A percentile compares a stretch with the other conserved stretches of the same genome.
Conservation (phyloP, 92 coral and sea anemone genomes). For the Zoanthus sociatus region DNA sequence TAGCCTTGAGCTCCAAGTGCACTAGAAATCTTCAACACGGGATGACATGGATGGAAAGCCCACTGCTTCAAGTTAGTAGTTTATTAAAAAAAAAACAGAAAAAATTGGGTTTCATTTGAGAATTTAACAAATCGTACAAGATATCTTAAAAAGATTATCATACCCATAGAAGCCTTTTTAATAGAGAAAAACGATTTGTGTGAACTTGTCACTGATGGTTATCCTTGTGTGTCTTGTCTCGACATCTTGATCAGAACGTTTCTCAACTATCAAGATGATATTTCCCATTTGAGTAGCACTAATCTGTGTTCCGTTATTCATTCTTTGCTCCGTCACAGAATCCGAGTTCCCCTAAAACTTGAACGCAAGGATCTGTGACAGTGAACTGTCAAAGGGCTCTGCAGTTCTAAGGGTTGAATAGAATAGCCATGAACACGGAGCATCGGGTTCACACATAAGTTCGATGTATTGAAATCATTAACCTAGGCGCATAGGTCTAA, state of each 20-base stretch:
- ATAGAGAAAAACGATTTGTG: neutral
- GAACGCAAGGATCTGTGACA: conserved; percentile 17
- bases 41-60: too few relatives aligned
- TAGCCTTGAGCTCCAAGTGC: too few relatives aligned
- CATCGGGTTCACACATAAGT: too few relatives aligned
- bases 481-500: too few relatives aligned
- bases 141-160: too few relatives aligned
- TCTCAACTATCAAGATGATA: conserved; percentile 17
- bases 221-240: neutral
- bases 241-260: neutral
- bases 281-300: conserved; percentile 22
- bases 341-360: conserved; percentile 18
- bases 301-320: conserved; percentile 18
- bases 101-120: too few relatives aligned
- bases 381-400: conserved; percentile 8
- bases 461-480: too few relatives aligned
- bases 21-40: too few relatives aligned
- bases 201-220: neutral
- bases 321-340: conserved; percentile 16
- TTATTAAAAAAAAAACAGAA: too few relatives aligned
- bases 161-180: too few relatives aligned
- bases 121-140: too few relatives aligned
- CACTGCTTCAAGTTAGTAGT: too few relatives aligned
- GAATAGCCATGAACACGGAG: neutral
- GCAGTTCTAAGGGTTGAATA: neutral